Evolutionary conservation across 2,888 invertebrate genomes (phyloP), one percentile per base, ranked within the genome.

Genomic region (Trissoscelio sp.): DNA sequence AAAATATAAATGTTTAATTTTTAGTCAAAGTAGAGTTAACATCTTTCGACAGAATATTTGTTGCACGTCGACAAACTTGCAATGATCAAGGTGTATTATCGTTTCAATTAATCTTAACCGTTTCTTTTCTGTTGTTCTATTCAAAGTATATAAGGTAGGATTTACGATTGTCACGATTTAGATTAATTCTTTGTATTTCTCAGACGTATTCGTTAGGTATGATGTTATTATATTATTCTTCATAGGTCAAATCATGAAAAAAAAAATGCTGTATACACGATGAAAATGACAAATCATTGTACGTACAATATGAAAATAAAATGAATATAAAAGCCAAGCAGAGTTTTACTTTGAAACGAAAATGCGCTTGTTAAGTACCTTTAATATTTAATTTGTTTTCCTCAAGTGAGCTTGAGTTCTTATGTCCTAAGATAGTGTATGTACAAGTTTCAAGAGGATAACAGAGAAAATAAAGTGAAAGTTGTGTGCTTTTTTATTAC

Each of bases 321-420:
- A 88, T 86, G 87, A 86, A 69, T 60, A 48, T 70, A 73, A 84
- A 88, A 86, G 86, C 74, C 62, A 62, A 46, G 16, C 60, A 82
- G 74, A 6, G 28, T 7, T 64, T 37, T 84, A 22, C 9, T 77
- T 86, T 62, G 51, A 28, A 4, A 39, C 16, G 31, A n/a, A n/a
- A n/a, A n/a, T 37, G 2, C n/a, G 1, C n/a, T 37, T 24, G 6
- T 24, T 24, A 24, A 24, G 24, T 4, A 4, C 24, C 24, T 48
- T 87, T 20, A 85, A 89, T 88, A 83, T 83, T 88, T 87, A 81
- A 89, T 80, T 57, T 88, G 88, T 88, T 89, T 88, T 86, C 66
- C 57, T 60, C 18, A 34, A 58, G 44, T 37, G 46, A 53, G 18
- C 51, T 53, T 48, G 37, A 20, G 37, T 16, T 42, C 22, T 39